Conservation (phyloP, 2,113 vertebrate species). For the Lanius collurio region DNA sequence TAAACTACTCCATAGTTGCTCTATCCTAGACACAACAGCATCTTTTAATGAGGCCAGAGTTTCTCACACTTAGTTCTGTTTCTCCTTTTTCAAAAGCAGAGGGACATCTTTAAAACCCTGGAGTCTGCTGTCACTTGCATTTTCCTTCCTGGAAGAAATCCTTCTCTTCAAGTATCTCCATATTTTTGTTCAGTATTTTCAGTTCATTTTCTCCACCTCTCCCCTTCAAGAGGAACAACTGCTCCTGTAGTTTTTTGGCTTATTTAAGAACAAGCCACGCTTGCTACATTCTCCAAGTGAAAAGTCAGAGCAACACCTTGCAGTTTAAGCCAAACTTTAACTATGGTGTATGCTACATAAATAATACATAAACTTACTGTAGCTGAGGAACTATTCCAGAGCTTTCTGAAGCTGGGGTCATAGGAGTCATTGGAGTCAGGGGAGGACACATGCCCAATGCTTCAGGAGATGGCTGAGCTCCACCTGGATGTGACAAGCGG, state of each 20-base stretch:
- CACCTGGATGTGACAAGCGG: background rate
- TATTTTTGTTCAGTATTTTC: background rate
- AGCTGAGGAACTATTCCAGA: constrained; percentile 92
- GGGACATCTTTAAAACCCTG: background rate
- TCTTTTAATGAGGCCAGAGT: background rate
- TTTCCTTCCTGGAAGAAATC: background rate
- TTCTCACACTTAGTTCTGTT: background rate
- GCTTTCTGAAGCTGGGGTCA: constrained; percentile 86
- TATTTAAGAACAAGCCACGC: background rate
- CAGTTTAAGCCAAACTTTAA: background rate
- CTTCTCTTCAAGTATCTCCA: background rate
- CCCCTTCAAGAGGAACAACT: background rate
- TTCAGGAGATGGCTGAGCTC: background rate
- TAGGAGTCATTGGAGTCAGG: constrained; percentile 84
- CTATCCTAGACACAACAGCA: background rate
- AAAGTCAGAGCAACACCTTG: background rate
- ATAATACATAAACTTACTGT: constrained; percentile 76
- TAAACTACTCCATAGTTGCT: background rate
- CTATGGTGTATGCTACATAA: too few species aligned
- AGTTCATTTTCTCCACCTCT: background rate
- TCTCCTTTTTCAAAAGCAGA: background rate
- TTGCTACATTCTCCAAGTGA: background rate
- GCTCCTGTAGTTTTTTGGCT: background rate
- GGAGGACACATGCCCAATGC: constrained; percentile 47
- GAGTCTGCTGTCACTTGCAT: background rate